These are phyloP conservation scores for Alosa sapidissima DNA, from an alignment of 2,797 vertebrate species.

Conservation along the genomic window DNA sequence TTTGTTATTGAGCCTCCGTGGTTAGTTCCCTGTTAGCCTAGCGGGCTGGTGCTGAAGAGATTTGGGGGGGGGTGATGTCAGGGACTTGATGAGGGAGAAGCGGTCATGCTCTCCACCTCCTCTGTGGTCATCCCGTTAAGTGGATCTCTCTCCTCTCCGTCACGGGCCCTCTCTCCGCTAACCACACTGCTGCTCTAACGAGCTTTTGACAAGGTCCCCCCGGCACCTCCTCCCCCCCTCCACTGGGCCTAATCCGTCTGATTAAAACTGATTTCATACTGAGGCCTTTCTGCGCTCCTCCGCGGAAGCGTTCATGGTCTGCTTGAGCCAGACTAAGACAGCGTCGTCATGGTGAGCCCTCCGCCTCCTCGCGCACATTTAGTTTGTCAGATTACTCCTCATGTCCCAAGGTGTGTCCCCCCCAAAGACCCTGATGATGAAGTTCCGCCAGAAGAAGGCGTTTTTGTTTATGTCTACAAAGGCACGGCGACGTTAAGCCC, in stretches of 20 bases:
- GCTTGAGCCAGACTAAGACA: not conserved
- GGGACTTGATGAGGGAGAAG: conserved; percentile 8
- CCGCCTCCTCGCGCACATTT: conserved; percentile 17
- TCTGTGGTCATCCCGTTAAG: conserved; percentile 33
- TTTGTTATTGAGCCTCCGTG: conserved; percentile 46
- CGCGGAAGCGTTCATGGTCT: conserved; percentile 13
- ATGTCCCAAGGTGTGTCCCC: conserved; percentile 15
- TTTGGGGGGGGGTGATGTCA: conserved; percentile 24
- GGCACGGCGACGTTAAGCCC: conserved; percentile 5
- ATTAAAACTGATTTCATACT: conserved; percentile 21
- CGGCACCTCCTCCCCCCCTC: not conserved
- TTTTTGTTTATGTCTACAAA: conserved; percentile 22
- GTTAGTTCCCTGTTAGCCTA: conserved; percentile 28
- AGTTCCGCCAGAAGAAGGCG: conserved; percentile 7
- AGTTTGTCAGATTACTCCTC: conserved; percentile 16
- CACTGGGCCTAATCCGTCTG: not conserved
- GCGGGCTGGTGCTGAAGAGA: conserved; percentile 31
- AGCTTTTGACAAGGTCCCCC: not conserved
- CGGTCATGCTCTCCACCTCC: conserved; percentile 34
- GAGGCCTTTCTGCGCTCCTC: not conserved
- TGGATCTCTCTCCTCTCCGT: conserved; percentile 27
- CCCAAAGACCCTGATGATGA: not conserved
- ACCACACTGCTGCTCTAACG: not conserved
- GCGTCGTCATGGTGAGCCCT: not conserved
- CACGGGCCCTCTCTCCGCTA: not conserved